Evolutionary conservation across 2,113 vertebrate species (phyloP), one percentile per base, ranked within the genome.

Genomic region (Takifugu bimaculatus): DNA sequence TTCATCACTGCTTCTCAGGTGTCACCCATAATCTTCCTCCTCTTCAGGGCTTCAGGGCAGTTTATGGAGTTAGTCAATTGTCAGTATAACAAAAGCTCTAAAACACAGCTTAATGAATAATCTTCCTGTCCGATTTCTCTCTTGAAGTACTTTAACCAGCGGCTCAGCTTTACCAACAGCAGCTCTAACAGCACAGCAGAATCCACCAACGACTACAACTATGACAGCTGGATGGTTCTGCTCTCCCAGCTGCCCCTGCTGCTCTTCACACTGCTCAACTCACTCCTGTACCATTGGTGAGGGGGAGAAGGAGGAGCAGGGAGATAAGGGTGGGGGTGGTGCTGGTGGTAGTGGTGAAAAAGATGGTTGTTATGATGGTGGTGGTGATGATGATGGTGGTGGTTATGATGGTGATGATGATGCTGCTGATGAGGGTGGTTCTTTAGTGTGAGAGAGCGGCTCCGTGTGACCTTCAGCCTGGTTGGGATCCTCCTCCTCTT

Each of bases 1-100:
- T 97, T 98, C 86, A 93, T 96, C 88, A 97, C 93, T 0, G 94
- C 95, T 42, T 89, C 91, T 2, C 15, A 78, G 93, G 96, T 98
- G 84, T 88, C 1, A n/a, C 13, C 0, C 7, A 5, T 1, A 1
- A 27, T 15, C 13, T 43, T 25, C 0, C 1, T 26, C 50, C 11
- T 50, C 50, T n/a, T 50, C 35, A 11, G 35, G 35, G 35, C 35
- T 39, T 2, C 35, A 3, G 35, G 35, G 35, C 7, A 2, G 35
- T 39, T 32, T 10, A 39, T 6, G 9, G 35, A 39, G 4, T 10
- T 39, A 39, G 35, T 20, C 20, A 20, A 20, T 20, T 20, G 20
- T 20, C 20, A 20, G 20, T 20, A 20, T 20, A 20, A 20, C 20
- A 20, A 20, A 20, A 20, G 20, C 20, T 20, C 20, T 20, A 20